Conservation (phyloP, 2,888 invertebrate species). For the Camponotus fellah region DNA sequence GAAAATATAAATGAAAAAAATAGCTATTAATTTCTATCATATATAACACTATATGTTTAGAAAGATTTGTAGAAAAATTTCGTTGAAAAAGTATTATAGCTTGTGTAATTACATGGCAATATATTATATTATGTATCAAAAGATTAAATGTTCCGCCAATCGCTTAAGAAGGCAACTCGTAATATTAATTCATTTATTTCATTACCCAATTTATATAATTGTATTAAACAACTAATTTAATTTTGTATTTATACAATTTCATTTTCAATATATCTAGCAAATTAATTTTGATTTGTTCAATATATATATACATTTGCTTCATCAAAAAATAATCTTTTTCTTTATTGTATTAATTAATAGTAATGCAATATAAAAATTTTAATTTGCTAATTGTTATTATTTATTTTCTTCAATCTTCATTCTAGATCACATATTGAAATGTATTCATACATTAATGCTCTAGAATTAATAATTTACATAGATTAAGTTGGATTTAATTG, state of each 20-base stretch:
- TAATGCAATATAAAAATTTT: neutral
- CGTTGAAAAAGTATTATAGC: neutral
- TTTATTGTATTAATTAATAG: neutral
- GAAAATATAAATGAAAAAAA: neutral
- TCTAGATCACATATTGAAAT: neutral
- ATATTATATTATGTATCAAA: neutral
- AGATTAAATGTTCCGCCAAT: conserved; percentile 11
- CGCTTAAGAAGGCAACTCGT: neutral
- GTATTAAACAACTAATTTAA: neutral
- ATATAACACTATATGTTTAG: neutral
- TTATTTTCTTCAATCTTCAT: neutral
- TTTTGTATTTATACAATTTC: neutral
- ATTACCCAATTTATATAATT: neutral
- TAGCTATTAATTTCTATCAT: neutral
- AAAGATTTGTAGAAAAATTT: neutral
- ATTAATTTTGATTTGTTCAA: neutral
- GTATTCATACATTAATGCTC: neutral
- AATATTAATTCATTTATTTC: neutral
- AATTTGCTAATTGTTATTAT: neutral
- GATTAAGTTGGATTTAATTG: neutral
- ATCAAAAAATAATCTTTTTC: neutral
- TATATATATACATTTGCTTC: neutral
- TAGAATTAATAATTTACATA: neutral
- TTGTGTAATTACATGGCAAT: neutral
- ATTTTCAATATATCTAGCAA: neutral